A percentile compares a stretch with the other conserved stretches of the same genome.
Conservation (phyloP, 1,140 invertebrate species). For the Maniola jurtina region DNA sequence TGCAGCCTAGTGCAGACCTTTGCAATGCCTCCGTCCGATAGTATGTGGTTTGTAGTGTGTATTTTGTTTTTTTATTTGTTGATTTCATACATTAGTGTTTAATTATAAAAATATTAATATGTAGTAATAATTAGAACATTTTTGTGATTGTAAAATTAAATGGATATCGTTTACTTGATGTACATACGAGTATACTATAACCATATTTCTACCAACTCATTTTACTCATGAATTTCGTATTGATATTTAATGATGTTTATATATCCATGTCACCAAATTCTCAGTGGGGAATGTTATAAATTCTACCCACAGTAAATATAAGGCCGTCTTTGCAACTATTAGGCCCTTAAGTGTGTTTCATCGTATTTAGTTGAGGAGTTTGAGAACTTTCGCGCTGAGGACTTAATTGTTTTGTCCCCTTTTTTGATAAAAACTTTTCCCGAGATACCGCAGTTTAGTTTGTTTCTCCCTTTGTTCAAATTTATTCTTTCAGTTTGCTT, state of each 20-base stretch:
- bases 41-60: too few species aligned
- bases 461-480: background rate
- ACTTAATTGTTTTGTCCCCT: conserved; percentile 58
- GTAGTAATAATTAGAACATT: too few species aligned
- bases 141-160: too few species aligned
- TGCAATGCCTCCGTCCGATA: too few species aligned
- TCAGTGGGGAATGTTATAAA: background rate
- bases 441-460: conserved; percentile 15
- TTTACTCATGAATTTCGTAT: too few species aligned
- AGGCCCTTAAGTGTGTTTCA: conserved; percentile 61
- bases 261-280: background rate
- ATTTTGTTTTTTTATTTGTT: too few species aligned
- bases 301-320: background rate
- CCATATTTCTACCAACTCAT: too few species aligned
- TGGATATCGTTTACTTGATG: too few species aligned
- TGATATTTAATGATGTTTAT: background rate
- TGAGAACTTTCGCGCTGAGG: conserved; percentile 45
- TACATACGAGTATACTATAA: too few species aligned
- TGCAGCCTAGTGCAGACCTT: too few species aligned
- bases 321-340: conserved; percentile 6
- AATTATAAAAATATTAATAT: too few species aligned
- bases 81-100: too few species aligned
- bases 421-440: conserved; percentile 19
- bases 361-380: conserved; percentile 61
- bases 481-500: conserved; percentile 6